Percentiles rank a stretch among this genome's conserved stretches.
phyloP scores from a whole-genome alignment of 2,888 invertebrate species.

The Dryobota labecula region DNA sequence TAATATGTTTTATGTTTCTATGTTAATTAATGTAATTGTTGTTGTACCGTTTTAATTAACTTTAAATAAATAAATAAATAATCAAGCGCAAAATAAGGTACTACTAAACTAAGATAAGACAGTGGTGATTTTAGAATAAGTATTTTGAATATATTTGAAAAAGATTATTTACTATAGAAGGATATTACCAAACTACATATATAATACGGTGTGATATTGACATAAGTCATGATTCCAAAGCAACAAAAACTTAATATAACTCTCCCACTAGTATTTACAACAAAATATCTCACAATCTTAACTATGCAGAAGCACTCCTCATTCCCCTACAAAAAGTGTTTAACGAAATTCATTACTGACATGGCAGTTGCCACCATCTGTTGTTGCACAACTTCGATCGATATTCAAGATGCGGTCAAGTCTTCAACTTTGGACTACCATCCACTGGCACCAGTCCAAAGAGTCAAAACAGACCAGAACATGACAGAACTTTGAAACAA shows the following conservation, averaged over 20 bases:
- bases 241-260: background rate
- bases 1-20: too few species aligned
- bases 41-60: too few species aligned
- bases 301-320: background rate
- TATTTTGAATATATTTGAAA: background rate
- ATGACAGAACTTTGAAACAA: constrained; percentile 45
- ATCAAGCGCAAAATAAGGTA: background rate
- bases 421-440: constrained; percentile 44
- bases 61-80: too few species aligned
- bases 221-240: background rate
- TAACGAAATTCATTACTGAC: constrained; percentile 48
- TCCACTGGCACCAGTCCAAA: constrained; percentile 50
- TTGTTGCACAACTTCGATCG: constrained; percentile 51
- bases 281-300: background rate
- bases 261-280: background rate
- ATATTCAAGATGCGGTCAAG: constrained; percentile 39
- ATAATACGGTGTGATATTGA: background rate
- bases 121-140: background rate
- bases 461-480: constrained; percentile 28
- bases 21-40: too few species aligned
- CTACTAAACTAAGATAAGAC: background rate
- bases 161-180: background rate
- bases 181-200: background rate
- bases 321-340: constrained; percentile 30
- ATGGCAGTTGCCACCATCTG: constrained; percentile 43